Evolutionary conservation across 2,797 vertebrate genomes (phyloP).

Genomic region (Gambusia yucatana): DNA sequence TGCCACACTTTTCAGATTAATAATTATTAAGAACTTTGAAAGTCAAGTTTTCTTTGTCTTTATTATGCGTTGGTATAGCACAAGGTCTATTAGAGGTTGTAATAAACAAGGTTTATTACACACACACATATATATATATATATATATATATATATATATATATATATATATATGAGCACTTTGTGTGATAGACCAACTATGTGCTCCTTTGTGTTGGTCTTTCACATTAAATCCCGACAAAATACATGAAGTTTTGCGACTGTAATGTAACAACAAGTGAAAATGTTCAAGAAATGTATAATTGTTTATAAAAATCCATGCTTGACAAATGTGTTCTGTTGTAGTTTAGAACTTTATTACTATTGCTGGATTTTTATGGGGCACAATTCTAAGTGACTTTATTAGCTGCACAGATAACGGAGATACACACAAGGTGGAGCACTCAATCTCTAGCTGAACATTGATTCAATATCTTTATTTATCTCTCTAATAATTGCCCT

Average conservation of each 20-base stretch:
- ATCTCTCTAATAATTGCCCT: slow-evolving; percentile 14
- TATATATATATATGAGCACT: too few species aligned
- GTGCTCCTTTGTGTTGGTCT: neutral
- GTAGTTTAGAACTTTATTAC: neutral
- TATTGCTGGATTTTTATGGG: neutral
- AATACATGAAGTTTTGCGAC: neutral
- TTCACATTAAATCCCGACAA: neutral
- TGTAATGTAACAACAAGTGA: neutral
- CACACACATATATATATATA: too few species aligned
- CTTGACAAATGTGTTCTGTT: neutral
- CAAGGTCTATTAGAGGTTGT: too few species aligned
- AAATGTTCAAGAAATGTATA: neutral
- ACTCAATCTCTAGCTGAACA: slow-evolving; percentile 1
- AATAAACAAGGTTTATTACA: too few species aligned
- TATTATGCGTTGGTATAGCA: neutral
- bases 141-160: too few species aligned
- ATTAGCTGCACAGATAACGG: slow-evolving; percentile 33
- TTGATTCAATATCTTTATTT: slow-evolving; percentile 25
- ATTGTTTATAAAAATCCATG: neutral
- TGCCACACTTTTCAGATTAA: neutral
- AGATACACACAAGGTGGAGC: slow-evolving; percentile 13
- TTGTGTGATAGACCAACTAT: neutral
- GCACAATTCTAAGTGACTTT: neutral
- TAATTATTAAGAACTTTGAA: neutral
- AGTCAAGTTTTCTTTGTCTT: neutral